These are phyloP conservation scores for Andricus curvator DNA, from an alignment of 2,888 invertebrate genomes.

Conservation along the genomic window DNA sequence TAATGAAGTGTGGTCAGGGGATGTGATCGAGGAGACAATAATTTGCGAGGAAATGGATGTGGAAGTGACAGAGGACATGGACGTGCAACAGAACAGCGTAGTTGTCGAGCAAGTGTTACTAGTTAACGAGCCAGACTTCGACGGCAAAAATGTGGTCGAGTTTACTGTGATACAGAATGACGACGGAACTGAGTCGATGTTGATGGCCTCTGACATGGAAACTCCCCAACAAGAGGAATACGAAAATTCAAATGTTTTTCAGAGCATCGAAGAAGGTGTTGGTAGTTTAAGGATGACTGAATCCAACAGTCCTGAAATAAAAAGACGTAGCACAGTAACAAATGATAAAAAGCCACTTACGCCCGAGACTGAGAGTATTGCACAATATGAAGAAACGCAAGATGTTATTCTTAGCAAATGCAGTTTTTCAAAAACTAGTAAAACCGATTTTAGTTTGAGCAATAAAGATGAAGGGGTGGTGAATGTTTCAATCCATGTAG, in stretches of 20 bases:
- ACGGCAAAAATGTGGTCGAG: slow-evolving; percentile 65
- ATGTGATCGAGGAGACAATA: slow-evolving; percentile 76
- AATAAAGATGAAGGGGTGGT: neutral
- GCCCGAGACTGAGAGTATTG: slow-evolving; percentile 51
- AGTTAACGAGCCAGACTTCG: slow-evolving; percentile 61
- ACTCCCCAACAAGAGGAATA: slow-evolving; percentile 45
- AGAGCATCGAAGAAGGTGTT: slow-evolving; percentile 58
- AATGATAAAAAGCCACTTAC: slow-evolving; percentile 25
- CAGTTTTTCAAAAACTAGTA: neutral
- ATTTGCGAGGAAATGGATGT: slow-evolving; percentile 77
- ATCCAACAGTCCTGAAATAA: neutral
- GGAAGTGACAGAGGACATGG: slow-evolving; percentile 54
- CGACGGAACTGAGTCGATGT: slow-evolving; percentile 65
- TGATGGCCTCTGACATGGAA: slow-evolving; percentile 59
- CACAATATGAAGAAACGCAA: slow-evolving; percentile 3
- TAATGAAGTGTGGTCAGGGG: slow-evolving; percentile 68
- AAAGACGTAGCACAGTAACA: neutral
- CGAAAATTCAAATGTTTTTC: slow-evolving; percentile 52
- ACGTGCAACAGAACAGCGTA: slow-evolving; percentile 60
- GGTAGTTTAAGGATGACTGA: slow-evolving; percentile 54
- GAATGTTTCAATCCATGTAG: neutral
- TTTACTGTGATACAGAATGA: slow-evolving; percentile 70
- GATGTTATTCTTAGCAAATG: neutral
- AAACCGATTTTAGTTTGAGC: neutral
- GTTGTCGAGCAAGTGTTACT: slow-evolving; percentile 67